phyloP scores from a whole-genome alignment of 2,113 vertebrate genomes.

The Oncorhynchus nerka region DNA sequence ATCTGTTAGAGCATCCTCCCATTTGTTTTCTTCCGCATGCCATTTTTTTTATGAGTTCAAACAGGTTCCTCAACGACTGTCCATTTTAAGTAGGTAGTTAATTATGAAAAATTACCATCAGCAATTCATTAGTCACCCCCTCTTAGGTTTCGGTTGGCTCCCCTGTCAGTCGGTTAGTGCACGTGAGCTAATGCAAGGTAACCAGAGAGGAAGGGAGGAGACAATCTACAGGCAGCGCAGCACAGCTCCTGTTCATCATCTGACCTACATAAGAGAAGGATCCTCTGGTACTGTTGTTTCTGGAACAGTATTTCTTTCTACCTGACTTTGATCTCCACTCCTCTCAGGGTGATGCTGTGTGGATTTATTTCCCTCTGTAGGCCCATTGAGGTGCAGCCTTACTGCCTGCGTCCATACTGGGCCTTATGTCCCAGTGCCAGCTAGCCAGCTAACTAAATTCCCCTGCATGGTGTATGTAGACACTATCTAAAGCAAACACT shows the following conservation, averaged over 20 bases:
- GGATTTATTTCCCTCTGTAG: background rate
- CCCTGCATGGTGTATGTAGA: conserved; percentile 46
- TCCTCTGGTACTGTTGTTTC: background rate
- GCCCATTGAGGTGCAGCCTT: conserved; percentile 2
- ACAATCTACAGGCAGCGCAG: background rate
- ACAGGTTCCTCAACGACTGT: conserved; percentile 8
- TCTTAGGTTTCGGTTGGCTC: conserved; percentile 26
- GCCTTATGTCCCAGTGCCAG: too few species aligned
- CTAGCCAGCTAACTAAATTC: conserved; percentile 33
- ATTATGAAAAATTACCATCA: conserved; percentile 6
- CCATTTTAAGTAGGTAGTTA: background rate
- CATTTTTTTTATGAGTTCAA: background rate
- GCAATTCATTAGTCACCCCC: conserved; percentile 15
- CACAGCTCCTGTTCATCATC: background rate
- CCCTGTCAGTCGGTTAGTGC: background rate
- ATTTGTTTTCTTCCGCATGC: background rate
- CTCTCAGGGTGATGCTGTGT: conserved; percentile 9
- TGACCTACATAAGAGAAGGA: background rate
- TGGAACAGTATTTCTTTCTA: background rate
- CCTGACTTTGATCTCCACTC: too few species aligned
- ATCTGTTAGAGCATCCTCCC: background rate
- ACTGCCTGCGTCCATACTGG: background rate
- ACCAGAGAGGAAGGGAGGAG: too few species aligned
- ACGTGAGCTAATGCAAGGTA: too few species aligned
- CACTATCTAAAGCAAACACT: conserved; percentile 67